A percentile compares a stretch with the other conserved stretches of the same genome.
Conservation (phyloP, 2,113 vertebrate species). For the Pavo muticus region DNA sequence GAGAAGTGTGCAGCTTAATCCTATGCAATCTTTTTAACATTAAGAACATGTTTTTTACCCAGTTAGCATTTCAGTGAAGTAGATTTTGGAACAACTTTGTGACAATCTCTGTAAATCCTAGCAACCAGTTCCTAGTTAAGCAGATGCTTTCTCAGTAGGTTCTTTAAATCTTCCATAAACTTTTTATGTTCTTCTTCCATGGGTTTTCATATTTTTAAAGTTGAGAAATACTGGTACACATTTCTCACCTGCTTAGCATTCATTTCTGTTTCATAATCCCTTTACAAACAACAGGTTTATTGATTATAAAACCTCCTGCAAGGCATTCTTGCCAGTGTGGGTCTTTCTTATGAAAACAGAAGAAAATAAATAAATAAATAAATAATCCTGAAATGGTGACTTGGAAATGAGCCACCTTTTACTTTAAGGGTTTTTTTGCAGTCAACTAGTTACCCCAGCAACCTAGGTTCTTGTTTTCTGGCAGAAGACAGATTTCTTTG, state of each 20-base stretch:
- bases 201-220: slow-evolving; percentile 50
- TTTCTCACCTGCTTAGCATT: slow-evolving; percentile 60
- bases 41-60: slow-evolving; percentile 60
- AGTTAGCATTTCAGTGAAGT: slow-evolving; percentile 30
- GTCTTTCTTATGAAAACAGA: slow-evolving; percentile 47
- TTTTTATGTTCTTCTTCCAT: neutral
- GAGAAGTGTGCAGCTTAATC: slow-evolving; percentile 44
- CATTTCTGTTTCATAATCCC: slow-evolving; percentile 46
- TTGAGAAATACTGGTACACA: neutral
- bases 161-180: slow-evolving; percentile 26
- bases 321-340: slow-evolving; percentile 46
- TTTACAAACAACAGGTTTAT: slow-evolving; percentile 70
- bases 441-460: slow-evolving; percentile 76
- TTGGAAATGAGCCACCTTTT: slow-evolving; percentile 78
- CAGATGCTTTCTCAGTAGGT: slow-evolving; percentile 40
- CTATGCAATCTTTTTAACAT: slow-evolving; percentile 44
- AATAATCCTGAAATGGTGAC: neutral
- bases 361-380: neutral
- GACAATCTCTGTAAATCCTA: slow-evolving; percentile 70
- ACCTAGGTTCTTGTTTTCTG: slow-evolving; percentile 71
- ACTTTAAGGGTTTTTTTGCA: slow-evolving; percentile 65
- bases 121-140: slow-evolving; percentile 62
- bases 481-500: slow-evolving; percentile 78
- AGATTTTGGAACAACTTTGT: slow-evolving; percentile 69
- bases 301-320: slow-evolving; percentile 62